phyloP scores from a whole-genome alignment of 1,140 invertebrate genomes.

The Onthophagus taurus region DNA sequence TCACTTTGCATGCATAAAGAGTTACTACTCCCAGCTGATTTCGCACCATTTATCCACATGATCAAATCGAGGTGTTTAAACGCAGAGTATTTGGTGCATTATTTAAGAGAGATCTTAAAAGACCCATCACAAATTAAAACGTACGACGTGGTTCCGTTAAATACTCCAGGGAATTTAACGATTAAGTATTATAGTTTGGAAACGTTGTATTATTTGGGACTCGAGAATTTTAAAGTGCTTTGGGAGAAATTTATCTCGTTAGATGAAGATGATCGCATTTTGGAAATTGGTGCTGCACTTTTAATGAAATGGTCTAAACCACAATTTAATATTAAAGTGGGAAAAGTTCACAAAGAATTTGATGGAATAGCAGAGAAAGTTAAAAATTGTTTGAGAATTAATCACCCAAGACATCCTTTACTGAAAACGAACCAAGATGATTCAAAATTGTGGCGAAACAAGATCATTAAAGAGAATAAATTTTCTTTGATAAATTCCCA shows the following conservation, averaged over 20 bases:
- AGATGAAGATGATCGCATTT: constrained; percentile 25
- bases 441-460: constrained; percentile 36
- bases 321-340: constrained; percentile 28
- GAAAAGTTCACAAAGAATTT: constrained; percentile 25
- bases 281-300: constrained; percentile 37
- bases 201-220: constrained; percentile 35
- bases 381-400: constrained; percentile 62
- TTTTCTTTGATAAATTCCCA: constrained; percentile 34
- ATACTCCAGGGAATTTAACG: constrained; percentile 29
- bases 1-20: constrained; percentile 22
- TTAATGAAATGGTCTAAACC: constrained; percentile 45
- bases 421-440: constrained; percentile 31
- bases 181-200: constrained; percentile 42
- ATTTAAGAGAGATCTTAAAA: constrained; percentile 25
- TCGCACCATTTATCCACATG: constrained; percentile 20
- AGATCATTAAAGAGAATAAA: constrained; percentile 42
- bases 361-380: constrained; percentile 35
- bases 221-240: constrained; percentile 27
- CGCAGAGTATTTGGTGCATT: constrained; percentile 20
- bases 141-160: constrained; percentile 24
- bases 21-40: constrained; percentile 23
- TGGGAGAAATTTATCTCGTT: constrained; percentile 32
- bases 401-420: constrained; percentile 44
- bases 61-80: constrained; percentile 15
- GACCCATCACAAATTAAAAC: constrained; percentile 20